Percentiles rank a stretch among this genome's conserved stretches.
phyloP scores from a whole-genome alignment of 2,888 invertebrate species.

The Glyphotaelius pellucidus region DNA sequence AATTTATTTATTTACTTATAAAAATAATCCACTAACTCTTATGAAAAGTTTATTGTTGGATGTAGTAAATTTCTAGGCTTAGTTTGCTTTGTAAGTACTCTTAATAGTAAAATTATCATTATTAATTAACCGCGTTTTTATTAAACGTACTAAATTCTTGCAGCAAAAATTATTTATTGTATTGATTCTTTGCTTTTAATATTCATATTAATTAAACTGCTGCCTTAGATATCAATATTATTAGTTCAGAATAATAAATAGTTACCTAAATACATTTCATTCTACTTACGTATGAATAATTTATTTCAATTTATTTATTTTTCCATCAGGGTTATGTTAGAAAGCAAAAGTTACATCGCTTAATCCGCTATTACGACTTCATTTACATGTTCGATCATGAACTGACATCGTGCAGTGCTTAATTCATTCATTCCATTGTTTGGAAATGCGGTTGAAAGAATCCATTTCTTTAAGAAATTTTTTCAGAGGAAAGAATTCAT shows the following conservation, averaged over 20 bases:
- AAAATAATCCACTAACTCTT: neutral
- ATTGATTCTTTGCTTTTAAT: neutral
- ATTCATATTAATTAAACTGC: neutral
- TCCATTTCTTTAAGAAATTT: neutral
- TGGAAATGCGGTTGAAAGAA: neutral
- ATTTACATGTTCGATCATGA: neutral
- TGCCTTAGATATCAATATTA: neutral
- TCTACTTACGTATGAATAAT: neutral
- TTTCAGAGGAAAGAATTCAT: neutral
- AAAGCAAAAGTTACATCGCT: neutral
- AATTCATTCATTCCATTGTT: neutral
- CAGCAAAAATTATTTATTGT: neutral
- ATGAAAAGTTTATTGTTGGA: neutral
- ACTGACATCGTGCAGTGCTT: neutral
- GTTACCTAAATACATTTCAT: neutral
- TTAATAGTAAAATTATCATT: neutral
- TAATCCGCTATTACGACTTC: neutral
- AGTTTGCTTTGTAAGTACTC: neutral
- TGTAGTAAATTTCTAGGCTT: neutral
- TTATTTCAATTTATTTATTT: neutral
- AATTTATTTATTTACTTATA: neutral
- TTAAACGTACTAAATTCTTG: neutral
- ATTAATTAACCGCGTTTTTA: neutral
- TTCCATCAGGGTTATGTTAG: neutral
- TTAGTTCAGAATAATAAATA: neutral